Conservation (phyloP, 1,140 invertebrate genomes). For the Cheumatopsyche charites region DNA sequence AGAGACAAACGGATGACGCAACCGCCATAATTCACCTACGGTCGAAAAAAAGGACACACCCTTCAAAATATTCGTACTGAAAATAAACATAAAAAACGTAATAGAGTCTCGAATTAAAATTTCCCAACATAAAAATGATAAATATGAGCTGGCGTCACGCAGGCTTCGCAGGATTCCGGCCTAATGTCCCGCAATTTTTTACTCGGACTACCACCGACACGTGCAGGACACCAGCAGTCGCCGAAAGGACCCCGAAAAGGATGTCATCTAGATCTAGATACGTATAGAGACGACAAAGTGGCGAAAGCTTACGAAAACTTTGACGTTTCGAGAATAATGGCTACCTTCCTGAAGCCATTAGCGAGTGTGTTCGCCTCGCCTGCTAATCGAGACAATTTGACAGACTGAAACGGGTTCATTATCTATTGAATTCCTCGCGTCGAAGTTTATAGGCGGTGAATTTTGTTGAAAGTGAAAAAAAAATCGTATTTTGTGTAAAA, state of each 20-base stretch:
- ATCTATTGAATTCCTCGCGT: not conserved
- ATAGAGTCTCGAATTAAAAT: not conserved
- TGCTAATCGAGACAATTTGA: not conserved
- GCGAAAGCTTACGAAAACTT: conserved; percentile 8
- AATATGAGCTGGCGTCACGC: not conserved
- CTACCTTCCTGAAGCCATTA: conserved; percentile 1
- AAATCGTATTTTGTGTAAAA: too few relatives aligned
- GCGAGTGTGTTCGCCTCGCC: not conserved
- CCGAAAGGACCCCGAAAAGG: not conserved
- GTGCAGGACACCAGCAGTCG: not conserved
- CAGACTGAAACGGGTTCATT: not conserved
- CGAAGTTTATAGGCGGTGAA: too few relatives aligned
- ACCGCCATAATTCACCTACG: too few relatives aligned
- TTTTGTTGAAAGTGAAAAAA: too few relatives aligned
- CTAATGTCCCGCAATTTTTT: conserved; percentile 11
- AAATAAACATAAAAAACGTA: too few relatives aligned
- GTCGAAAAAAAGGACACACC: too few relatives aligned
- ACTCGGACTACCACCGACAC: too few relatives aligned
- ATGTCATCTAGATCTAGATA: not conserved
- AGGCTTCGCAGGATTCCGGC: not conserved
- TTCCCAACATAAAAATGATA: conserved; percentile 2
- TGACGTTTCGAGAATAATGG: conserved; percentile 16
- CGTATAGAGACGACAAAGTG: conserved; percentile 14
- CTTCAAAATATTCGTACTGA: too few relatives aligned
- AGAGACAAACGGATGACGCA: too few relatives aligned